Base-by-base conservation (phyloP, 2,797 vertebrate species). In the Typhlichthys eigenmanni region DNA sequence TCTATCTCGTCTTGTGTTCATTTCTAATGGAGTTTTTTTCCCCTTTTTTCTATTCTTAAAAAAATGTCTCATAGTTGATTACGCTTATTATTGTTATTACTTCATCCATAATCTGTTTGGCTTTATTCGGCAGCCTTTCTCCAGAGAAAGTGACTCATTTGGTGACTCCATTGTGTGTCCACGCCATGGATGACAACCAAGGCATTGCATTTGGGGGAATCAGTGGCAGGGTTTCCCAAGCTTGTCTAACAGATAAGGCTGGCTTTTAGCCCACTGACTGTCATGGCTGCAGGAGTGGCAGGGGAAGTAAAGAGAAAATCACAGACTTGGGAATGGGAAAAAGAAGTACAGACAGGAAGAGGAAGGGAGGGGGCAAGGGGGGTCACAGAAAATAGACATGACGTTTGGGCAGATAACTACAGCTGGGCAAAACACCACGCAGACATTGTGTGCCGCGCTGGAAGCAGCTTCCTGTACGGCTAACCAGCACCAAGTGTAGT, bases 101-200 rank as follows among this genome's bases (percentile, higher is more conserved):
- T 43, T 43, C 38, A 43, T 43, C 7, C 38, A 43, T 43, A 43
- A 43, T 43, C 38, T 43, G 9, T 52, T 68, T 56, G 70, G 63
- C 70, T 57, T 72, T 19, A 54, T 45, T 17, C 47, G 24, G 60
- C 14, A 24, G 17, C 56, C 13, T 54, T 52, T 13, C 16, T 62
- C 29, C 46, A 62, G 55, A 38, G 43, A 3, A 13, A 45, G 29
- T 19, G 47, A n/a, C 51, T 60, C 38, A 49, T 55, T 34, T 4
- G 71, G 65, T 68, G 76, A 73, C 62, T 72, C 62, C 71, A 34
- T 57, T 49, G 50, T 48, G 55, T 47, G 66, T 64, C 68, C 61
- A 38, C 32, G 70, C 60, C 62, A 54, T 46, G 51, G 48, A 10
- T 68, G 72, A 85, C 79, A 87, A 86, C 82, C 77, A 63, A 70